Conservation (phyloP, 2,888 invertebrate species). For the Polymixis flavicincta region DNA sequence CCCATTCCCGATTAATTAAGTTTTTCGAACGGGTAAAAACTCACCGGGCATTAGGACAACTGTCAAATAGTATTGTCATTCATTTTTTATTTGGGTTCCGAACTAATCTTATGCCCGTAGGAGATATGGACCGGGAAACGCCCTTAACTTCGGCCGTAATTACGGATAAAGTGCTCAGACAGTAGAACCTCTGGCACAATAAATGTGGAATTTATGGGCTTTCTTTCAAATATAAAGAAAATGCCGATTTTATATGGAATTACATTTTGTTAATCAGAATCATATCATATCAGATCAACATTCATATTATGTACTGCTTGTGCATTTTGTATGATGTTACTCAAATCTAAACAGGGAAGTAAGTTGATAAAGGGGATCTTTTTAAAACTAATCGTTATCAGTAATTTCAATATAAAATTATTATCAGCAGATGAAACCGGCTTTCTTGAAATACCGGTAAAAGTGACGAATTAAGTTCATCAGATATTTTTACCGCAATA, state of each 20-base stretch:
- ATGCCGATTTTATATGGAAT: background rate
- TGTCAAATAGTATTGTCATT: no score
- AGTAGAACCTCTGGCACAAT: background rate
- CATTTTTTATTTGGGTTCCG: no score
- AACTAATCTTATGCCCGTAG: no score
- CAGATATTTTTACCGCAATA: background rate
- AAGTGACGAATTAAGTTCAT: constrained; percentile 3
- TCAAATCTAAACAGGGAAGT: constrained; percentile 19
- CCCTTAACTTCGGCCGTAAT: no score
- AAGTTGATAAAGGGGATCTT: background rate
- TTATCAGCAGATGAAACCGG: constrained; percentile 8
- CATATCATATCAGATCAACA: background rate
- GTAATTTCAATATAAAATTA: constrained; percentile 13
- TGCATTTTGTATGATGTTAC: background rate
- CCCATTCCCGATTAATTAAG: no score
- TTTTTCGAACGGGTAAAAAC: no score
- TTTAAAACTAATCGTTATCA: constrained; percentile 19
- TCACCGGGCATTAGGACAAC: no score
- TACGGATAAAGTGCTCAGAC: no score
- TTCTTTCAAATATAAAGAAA: background rate
- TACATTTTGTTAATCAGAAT: background rate
- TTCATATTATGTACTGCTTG: background rate
- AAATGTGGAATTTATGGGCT: background rate
- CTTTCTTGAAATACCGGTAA: constrained; percentile 14
- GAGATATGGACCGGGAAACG: no score